Evolutionary conservation across 2,888 invertebrate genomes (phyloP).

Genomic region (Acleris sparsana): DNA sequence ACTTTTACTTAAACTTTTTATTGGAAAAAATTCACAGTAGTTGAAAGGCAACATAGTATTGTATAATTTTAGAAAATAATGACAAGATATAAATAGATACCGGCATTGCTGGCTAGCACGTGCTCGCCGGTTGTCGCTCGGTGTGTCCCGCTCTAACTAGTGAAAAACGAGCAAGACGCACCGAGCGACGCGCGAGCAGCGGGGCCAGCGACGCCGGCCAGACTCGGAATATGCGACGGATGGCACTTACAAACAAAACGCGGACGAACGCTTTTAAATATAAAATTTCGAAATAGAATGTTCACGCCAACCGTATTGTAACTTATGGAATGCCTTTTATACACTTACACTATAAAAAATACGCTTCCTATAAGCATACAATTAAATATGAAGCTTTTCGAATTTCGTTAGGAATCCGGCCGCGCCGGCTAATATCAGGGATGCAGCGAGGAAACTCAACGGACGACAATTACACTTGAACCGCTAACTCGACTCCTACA

Average conservation of each 20-base stretch:
- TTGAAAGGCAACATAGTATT: constrained; percentile 84
- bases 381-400: constrained; percentile 58
- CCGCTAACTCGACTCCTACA: constrained; percentile 66
- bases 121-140: constrained; percentile 39
- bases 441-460: constrained; percentile 16
- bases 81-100: constrained; percentile 57
- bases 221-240: constrained; percentile 54
- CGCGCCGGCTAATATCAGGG: constrained; percentile 27
- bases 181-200: no score
- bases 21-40: constrained; percentile 80
- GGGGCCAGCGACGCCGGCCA: constrained; percentile 32
- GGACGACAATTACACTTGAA: constrained; percentile 65
- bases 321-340: constrained; percentile 80
- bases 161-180: no score
- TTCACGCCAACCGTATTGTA: constrained; percentile 73
- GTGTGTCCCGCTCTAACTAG: background rate
- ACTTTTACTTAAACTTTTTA: constrained; percentile 80
- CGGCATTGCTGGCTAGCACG: constrained; percentile 44
- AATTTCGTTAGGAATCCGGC: constrained; percentile 56
- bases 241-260: constrained; percentile 72
- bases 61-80: constrained; percentile 74
- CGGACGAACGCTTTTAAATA: constrained; percentile 59
- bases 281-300: constrained; percentile 59
- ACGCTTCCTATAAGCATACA: constrained; percentile 73
- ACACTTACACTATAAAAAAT: constrained; percentile 75